Base-by-base conservation (phyloP, 2,113 vertebrate species). In the Sitta europaea region DNA sequence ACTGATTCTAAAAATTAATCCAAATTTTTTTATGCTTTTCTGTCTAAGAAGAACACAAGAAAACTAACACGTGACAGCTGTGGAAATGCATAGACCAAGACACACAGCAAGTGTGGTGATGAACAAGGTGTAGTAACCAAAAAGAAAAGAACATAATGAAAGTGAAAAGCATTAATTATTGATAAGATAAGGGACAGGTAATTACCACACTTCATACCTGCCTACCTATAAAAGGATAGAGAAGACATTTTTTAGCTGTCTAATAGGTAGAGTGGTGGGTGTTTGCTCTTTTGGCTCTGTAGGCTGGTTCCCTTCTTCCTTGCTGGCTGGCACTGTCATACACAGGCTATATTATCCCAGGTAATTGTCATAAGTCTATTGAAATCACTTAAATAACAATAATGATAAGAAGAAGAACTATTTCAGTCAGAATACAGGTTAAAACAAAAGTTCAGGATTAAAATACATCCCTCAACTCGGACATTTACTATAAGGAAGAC, bases 121-220 rank as follows among this genome's bases (percentile, higher is more conserved):
- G 85, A 96, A 66, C 35, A 80, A 88, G 58, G 33, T 71, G 19
- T 50, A 86, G 53, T 77, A 92, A 94, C 75, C 62, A 59, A 40
- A 75, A 94, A 91, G 63, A 85, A 92, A 38, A 62, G 58, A 95
- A 84, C 31, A 76, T 31, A 70, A 90, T 71, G 14, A 55, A 92
- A 79, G 81, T 62, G 87, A 82, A 94, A 95, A 90, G 48, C 83
- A 90, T 94, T 93, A 90, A 96, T 95, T 93, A 96, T 94, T 96
- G 84, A 94, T 89, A 92, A 86, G 72, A 94, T 86, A 94, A 90
- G 83, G 84, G 65, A 90, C 51, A 93, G 53, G 51, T 88, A 96
- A 94, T 94, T 94, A 92, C 55, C 47, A 67, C 68, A 80, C 72
- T 90, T 95, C 63, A 21, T 92, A 86, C 77, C 78, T 93, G 36